These are phyloP conservation scores for Augochlora pura DNA, from an alignment of 1,140 invertebrate genomes.

Conservation along the genomic window DNA sequence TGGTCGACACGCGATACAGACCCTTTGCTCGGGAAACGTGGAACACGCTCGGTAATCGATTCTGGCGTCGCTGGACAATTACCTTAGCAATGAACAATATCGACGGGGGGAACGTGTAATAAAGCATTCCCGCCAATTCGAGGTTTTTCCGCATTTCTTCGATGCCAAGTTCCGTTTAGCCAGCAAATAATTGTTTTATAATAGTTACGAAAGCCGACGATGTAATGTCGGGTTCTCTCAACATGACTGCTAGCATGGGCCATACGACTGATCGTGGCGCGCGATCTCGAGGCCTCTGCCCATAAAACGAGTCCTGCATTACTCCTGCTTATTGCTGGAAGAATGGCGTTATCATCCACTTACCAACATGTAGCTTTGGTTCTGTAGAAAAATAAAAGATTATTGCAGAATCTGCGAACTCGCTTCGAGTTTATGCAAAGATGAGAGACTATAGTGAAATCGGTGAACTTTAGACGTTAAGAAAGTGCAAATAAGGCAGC, in stretches of 20 bases:
- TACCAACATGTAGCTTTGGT: too few species aligned
- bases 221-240: neutral
- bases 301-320: neutral
- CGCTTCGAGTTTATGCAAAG: too few species aligned
- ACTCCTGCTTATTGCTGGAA: too few species aligned
- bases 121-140: conserved; percentile 42
- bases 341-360: too few species aligned
- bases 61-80: conserved; percentile 24
- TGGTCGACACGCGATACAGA: neutral
- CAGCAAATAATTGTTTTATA: conserved; percentile 27
- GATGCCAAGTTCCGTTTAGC: conserved; percentile 5
- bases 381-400: too few species aligned
- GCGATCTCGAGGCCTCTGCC: conserved; percentile 14
- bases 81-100: conserved; percentile 49
- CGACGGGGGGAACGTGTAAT: conserved; percentile 42
- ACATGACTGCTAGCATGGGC: conserved; percentile 10
- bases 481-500: too few species aligned
- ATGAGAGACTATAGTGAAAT: too few species aligned
- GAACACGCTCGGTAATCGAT: neutral
- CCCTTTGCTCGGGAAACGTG: neutral
- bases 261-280: neutral
- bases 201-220: conserved; percentile 22
- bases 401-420: too few species aligned
- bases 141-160: conserved; percentile 45
- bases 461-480: too few species aligned